Evolutionary conservation across 1,140 invertebrate genomes (phyloP), one percentile per base, ranked within the genome.

Genomic region (Drosophila sturtevanti): DNA sequence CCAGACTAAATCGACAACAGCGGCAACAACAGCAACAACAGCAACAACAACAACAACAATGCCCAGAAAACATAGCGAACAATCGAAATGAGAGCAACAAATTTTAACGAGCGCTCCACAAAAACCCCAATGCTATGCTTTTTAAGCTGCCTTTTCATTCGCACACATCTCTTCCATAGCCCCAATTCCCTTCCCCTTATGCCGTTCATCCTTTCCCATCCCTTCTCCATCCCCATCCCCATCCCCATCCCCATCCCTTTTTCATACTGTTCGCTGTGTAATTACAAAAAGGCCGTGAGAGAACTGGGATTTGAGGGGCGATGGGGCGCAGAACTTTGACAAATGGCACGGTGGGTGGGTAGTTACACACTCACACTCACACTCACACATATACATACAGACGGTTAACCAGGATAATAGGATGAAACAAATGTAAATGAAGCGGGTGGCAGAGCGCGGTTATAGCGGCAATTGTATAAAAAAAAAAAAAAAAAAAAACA

Each of bases 371-470:
- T 14, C 37, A 48, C 41, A 48, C 41, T 11, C 41, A 48, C 41
- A 18, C 38, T 18, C 41, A 9, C 41, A 14, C 38, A 41, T 12
- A 35, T 7, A 41, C 41, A 44, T 44, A 44, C 41, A 62, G 59
- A n/a, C 59, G 59, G 59, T 62, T 62, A 62, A 62, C 59, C 59
- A 62, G 59, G 59, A 62, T 62, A 62, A 62, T 62, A 62, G 37
- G 35, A 62, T 62, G 59, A 44, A 44, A 44, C 59, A 44, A 44
- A 62, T 62, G 59, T 62, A 62, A 62, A 62, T 62, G 59, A 62
- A 62, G 38, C 38, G 38, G 38, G 37, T 14, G 38, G 37, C 37
- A 38, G 27, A 35, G 35, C 35, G 41, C 41, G 41, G 41, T 48
- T 48, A 48, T 48, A 38, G 21, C 59, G 34, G 35, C 59, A 62